Evolutionary conservation across 1,140 invertebrate genomes (phyloP).

Genomic region (Conus ventricosus): DNA sequence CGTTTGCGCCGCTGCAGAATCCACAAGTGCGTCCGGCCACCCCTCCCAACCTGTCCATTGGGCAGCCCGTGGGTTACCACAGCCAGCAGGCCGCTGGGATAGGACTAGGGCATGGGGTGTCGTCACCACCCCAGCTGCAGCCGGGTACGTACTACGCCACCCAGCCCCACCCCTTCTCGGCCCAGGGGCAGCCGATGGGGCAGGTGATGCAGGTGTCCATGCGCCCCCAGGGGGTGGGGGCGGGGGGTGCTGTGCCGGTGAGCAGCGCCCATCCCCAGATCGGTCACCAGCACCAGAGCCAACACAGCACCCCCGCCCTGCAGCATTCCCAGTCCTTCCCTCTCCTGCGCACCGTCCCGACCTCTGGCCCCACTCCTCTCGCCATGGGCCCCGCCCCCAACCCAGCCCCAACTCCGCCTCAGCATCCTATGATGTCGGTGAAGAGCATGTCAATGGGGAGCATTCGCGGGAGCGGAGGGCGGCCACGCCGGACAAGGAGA

Average conservation of each 20-base stretch:
- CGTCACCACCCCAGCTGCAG: slow-evolving; percentile 19
- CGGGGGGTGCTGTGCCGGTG: neutral
- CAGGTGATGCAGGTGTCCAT: no score
- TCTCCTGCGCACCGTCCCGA: slow-evolving; percentile 2
- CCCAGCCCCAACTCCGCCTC: neutral
- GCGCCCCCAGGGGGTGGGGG: neutral
- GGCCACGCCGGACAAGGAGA: slow-evolving; percentile 30
- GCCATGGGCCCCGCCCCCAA: neutral
- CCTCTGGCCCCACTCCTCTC: neutral
- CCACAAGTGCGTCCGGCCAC: slow-evolving; percentile 29
- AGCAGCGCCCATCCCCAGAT: neutral
- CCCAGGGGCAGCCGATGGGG: slow-evolving; percentile 11
- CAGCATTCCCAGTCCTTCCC: slow-evolving; percentile 34
- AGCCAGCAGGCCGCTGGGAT: slow-evolving; percentile 17
- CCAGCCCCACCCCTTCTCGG: neutral
- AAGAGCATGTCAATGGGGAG: slow-evolving; percentile 33
- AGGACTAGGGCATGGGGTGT: slow-evolving; percentile 14
- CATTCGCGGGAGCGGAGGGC: neutral
- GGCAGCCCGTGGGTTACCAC: slow-evolving; percentile 21
- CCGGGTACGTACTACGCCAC: neutral
- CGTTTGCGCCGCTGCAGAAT: neutral
- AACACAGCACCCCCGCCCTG: slow-evolving; percentile 16
- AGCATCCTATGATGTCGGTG: slow-evolving; percentile 15
- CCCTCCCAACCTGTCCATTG: slow-evolving; percentile 19
- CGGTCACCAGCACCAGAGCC: neutral